phyloP scores from a whole-genome alignment of 2,888 invertebrate genomes.

The Cenopis cana region DNA sequence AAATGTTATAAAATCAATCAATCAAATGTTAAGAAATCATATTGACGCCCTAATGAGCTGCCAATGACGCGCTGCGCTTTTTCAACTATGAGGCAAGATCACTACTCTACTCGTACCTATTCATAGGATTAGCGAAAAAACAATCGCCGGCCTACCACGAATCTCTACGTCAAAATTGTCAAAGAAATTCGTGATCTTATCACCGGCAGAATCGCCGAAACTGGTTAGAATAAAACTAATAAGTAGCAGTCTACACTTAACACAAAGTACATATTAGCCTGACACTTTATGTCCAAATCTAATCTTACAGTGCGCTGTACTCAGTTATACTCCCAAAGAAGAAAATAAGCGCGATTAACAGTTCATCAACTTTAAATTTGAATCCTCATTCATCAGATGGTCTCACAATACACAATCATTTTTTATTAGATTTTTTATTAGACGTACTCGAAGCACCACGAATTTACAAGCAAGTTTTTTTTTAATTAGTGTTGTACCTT shows the following conservation, averaged over 20 bases:
- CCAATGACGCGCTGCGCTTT: background rate
- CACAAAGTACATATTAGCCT: no score
- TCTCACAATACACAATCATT: background rate
- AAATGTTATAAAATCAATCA: background rate
- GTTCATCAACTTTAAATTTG: background rate
- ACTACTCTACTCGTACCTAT: no score
- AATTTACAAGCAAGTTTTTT: no score
- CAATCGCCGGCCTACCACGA: background rate
- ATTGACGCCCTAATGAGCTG: background rate
- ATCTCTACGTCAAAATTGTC: background rate
- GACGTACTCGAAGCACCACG: no score
- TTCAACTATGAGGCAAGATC: background rate
- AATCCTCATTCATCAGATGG: background rate
- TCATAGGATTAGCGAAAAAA: background rate
- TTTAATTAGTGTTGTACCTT: conserved; percentile 61
- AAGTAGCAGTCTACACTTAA: background rate
- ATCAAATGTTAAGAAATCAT: background rate
- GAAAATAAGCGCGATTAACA: no score
- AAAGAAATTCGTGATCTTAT: no score
- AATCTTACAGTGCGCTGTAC: background rate
- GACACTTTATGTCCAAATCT: background rate
- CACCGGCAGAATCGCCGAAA: no score
- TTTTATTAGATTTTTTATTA: background rate
- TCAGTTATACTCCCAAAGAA: background rate
- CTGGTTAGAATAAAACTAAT: background rate